Percentiles rank a stretch among this genome's conserved stretches.
Evolutionary conservation across 1,140 invertebrate genomes (phyloP).

Genomic region (Holcopasites calliopsidis): DNA sequence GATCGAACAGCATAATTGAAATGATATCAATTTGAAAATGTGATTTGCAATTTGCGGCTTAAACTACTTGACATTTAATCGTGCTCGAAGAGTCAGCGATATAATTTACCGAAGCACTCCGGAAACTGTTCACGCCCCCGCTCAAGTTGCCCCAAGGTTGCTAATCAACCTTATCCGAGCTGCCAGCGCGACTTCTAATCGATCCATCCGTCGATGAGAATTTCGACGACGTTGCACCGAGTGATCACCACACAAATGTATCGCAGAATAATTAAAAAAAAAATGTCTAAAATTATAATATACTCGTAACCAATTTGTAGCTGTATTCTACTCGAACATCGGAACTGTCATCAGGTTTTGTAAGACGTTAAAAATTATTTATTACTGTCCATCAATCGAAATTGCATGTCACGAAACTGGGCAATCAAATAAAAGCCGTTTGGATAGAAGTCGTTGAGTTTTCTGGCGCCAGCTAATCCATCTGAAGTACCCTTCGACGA

Average conservation of each 20-base stretch:
- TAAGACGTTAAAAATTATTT: too few species aligned
- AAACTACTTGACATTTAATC: conserved; percentile 51
- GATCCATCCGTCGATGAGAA: background rate
- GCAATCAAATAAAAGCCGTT: too few species aligned
- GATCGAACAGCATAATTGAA: too few species aligned
- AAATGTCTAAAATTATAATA: too few species aligned
- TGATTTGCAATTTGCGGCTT: conserved; percentile 39
- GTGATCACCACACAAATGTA: background rate
- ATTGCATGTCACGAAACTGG: too few species aligned
- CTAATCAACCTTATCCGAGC: conserved; percentile 48
- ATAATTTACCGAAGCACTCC: conserved; percentile 44
- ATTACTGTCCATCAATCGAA: too few species aligned
- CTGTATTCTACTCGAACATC: too few species aligned
- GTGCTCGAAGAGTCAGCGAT: conserved; percentile 56
- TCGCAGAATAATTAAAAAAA: too few species aligned
- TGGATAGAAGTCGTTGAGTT: conserved; percentile 53
- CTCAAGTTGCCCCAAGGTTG: conserved; percentile 37
- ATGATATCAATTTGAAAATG: too few species aligned
- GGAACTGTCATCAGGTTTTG: too few species aligned
- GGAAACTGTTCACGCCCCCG: conserved; percentile 35
- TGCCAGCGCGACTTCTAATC: conserved; percentile 10
- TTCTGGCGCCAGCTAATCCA: conserved; percentile 65
- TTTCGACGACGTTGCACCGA: background rate
- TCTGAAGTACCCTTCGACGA: conserved; percentile 55
- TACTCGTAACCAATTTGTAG: too few species aligned